These are phyloP conservation scores for Dermatemys mawii DNA, from an alignment of 2,113 vertebrate genomes.

Conservation along the genomic window DNA sequence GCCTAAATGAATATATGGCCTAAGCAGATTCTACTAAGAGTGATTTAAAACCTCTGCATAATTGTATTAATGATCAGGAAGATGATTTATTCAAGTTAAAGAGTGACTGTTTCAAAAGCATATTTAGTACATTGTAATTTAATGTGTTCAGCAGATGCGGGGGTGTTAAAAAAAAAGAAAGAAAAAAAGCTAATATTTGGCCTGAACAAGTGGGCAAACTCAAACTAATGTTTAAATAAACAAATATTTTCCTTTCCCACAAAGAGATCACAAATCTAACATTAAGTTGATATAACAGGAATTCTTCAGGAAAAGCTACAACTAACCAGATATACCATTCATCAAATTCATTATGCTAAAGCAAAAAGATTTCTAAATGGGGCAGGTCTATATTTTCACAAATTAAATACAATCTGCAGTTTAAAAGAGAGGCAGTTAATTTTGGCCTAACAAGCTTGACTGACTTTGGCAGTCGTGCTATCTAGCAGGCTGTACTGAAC, in stretches of 20 bases:
- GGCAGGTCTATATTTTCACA: background rate
- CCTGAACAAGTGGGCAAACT: background rate
- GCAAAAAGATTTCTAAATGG: background rate
- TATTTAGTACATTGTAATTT: slow-evolving; percentile 18
- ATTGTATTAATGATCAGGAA: slow-evolving; percentile 31
- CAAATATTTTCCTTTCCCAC: background rate
- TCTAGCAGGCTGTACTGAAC: background rate
- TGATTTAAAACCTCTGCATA: slow-evolving; percentile 14
- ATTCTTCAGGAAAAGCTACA: background rate
- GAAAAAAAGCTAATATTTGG: background rate
- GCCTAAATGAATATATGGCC: slow-evolving; percentile 5
- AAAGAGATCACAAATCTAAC: slow-evolving; percentile 1
- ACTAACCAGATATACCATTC: background rate
- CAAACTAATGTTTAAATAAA: background rate
- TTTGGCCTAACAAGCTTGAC: background rate
- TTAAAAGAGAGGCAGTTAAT: background rate
- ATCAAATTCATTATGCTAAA: background rate
- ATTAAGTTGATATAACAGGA: background rate
- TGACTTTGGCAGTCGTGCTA: background rate
- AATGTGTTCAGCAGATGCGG: background rate
- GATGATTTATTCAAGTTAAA: slow-evolving; percentile 16
- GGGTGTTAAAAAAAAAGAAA: background rate
- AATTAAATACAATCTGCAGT: slow-evolving; percentile 11
- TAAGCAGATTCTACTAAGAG: background rate
- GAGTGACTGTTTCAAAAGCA: background rate